Base-by-base conservation (phyloP, 2,888 invertebrate genomes). In the Heliconius erato region DNA sequence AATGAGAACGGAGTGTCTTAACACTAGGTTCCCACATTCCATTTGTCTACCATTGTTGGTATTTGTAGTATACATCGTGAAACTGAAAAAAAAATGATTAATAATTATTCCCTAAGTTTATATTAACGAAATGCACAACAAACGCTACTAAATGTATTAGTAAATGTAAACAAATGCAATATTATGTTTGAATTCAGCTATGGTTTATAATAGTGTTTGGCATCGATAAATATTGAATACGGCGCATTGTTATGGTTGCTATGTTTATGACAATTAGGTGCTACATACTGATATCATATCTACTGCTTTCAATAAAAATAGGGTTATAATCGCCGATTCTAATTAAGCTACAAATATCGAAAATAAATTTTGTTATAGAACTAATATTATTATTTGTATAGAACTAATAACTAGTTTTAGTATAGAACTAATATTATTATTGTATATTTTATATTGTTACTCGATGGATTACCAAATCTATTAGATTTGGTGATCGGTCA, bases 181-280 rank as follows among this genome's bases (percentile, higher is more conserved):
- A 40, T 71, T 71, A 14, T 71, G 71, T 44, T 71, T n/a, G 12
- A 14, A 23, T 40, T 71, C 71, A 71, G 14, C 40, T 40, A 14
- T 71, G n/a, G 35, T n/a, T 71, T 40, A 71, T 71, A 71, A 44
- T 26, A 71, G 71, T 71, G 40, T 71, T 71, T 71, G 71, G 40
- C 35, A 71, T 14, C 40, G 40, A 71, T 71, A 71, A 71, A 71
- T 44, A 71, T 40, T 3, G 23, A 40, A 71, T 40, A 71, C 14
- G n/a, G n/a, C n/a, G 5, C 35, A 40, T 40, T 71, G n/a, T 71
- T 71, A 40, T 71, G 40, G 71, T 40, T 71, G 40, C 40, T n/a
- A n/a, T 40, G n/a, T 71, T 71, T 71, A 44, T 44, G 71, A 44
- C 71, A 71, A n/a, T 14, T 14, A 40, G 5, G 71, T 71, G n/a